Percentiles rank a stretch among this genome's conserved stretches.
phyloP scores from a whole-genome alignment of 2,113 vertebrate genomes.

The Ceyx melanurus region DNA sequence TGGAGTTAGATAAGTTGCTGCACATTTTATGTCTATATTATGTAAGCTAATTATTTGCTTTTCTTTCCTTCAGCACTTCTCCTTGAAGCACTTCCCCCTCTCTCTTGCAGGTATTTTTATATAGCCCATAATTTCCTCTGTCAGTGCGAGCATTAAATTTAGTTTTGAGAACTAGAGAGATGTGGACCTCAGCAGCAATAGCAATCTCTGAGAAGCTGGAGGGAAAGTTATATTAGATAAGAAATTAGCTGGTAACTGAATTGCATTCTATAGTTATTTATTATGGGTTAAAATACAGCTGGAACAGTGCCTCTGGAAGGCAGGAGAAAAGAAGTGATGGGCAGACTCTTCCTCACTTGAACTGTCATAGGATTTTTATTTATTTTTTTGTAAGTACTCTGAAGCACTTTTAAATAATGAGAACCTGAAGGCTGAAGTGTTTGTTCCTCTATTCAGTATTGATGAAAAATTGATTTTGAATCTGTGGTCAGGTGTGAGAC shows the following conservation, averaged over 20 bases:
- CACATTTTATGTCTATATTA: background rate
- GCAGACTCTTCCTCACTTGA: background rate
- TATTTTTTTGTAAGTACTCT: background rate
- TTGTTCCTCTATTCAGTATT: background rate
- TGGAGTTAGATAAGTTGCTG: background rate
- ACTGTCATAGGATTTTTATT: background rate
- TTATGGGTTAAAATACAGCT: background rate
- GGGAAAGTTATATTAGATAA: background rate
- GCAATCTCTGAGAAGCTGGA: background rate
- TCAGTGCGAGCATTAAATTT: background rate
- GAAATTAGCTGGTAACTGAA: background rate
- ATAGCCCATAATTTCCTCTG: background rate
- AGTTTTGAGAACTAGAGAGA: background rate
- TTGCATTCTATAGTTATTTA: background rate
- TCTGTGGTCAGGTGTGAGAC: background rate
- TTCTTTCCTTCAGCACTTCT: background rate
- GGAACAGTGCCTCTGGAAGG: background rate
- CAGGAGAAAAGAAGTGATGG: background rate
- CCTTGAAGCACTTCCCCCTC: background rate
- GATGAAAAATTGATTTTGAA: slow-evolving; percentile 3
- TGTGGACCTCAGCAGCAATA: background rate
- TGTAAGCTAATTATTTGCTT: background rate
- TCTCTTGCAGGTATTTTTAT: background rate
- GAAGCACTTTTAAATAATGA: background rate
- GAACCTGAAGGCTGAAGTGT: background rate